A percentile compares a stretch with the other conserved stretches of the same genome.
These are phyloP conservation scores for Trichoplusia ni DNA, from an alignment of 1,140 invertebrate species.

Conservation along the genomic window DNA sequence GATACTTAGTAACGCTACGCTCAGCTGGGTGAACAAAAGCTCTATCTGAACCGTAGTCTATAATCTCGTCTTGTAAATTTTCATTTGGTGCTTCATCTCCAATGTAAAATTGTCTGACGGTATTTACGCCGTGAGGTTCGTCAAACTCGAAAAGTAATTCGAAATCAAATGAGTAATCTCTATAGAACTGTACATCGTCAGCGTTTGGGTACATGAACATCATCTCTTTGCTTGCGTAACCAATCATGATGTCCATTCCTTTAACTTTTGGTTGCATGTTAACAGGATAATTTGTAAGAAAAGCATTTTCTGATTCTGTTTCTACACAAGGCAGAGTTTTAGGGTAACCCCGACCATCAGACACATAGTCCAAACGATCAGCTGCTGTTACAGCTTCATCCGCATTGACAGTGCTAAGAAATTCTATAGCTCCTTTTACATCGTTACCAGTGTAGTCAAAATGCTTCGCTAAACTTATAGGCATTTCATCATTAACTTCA, in stretches of 20 bases:
- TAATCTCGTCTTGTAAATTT: background rate
- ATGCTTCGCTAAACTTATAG: too few species aligned
- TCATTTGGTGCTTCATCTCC: background rate
- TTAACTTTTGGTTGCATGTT: background rate
- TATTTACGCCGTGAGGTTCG: background rate
- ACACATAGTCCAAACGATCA: too few species aligned
- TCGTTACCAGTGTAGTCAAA: too few species aligned
- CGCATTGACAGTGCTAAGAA: too few species aligned
- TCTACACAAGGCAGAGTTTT: background rate
- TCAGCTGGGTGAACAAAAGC: background rate
- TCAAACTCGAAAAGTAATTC: background rate
- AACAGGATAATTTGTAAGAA: background rate
- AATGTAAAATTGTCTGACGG: background rate
- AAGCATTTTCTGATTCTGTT: background rate
- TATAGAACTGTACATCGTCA: background rate
- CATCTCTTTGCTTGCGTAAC: background rate
- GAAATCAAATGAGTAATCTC: background rate
- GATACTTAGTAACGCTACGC: too few species aligned
- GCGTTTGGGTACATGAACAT: background rate
- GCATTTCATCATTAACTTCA: background rate
- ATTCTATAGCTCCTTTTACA: too few species aligned
- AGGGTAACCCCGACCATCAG: too few species aligned
- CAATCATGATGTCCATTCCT: conserved; percentile 3
- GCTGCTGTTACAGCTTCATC: too few species aligned
- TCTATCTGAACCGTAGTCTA: background rate